phyloP scores from a whole-genome alignment of 2,888 invertebrate genomes.

The Saturnia japonica region DNA sequence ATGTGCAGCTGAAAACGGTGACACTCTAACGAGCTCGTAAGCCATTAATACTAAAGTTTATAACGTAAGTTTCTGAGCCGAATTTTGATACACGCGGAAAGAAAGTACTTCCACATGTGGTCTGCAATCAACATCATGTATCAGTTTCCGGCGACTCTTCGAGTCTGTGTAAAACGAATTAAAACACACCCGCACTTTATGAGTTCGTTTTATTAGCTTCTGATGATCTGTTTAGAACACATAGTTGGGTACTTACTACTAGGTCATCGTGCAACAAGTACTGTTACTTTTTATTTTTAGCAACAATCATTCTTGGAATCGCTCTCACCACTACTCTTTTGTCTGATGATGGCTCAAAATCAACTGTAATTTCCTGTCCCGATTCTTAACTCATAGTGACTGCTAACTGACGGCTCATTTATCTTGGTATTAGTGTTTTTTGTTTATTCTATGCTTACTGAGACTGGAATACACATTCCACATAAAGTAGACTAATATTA shows the following conservation, averaged over 20 bases:
- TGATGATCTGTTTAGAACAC: slow-evolving; percentile 32
- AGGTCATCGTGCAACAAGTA: slow-evolving; percentile 44
- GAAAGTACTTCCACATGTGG: slow-evolving; percentile 22
- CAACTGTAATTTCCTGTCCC: slow-evolving; percentile 60
- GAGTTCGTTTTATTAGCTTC: slow-evolving; percentile 16
- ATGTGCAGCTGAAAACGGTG: slow-evolving; percentile 24
- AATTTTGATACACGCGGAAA: slow-evolving; percentile 1
- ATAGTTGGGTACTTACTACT: slow-evolving; percentile 31
- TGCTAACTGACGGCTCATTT: slow-evolving; percentile 49
- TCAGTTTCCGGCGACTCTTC: slow-evolving; percentile 15
- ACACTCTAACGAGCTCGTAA: slow-evolving; percentile 17
- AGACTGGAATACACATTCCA: background rate
- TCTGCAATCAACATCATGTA: slow-evolving; percentile 17
- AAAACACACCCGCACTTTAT: slow-evolving; percentile 17
- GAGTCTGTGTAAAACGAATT: slow-evolving; percentile 17
- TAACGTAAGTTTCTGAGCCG: background rate
- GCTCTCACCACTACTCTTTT: slow-evolving; percentile 61
- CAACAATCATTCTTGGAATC: slow-evolving; percentile 49
- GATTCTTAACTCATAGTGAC: slow-evolving; percentile 44
- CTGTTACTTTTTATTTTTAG: slow-evolving; percentile 49
- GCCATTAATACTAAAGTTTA: background rate
- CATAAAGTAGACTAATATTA: slow-evolving; percentile 14
- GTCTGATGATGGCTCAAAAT: slow-evolving; percentile 53
- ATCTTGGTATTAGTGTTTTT: slow-evolving; percentile 39
- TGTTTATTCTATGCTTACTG: slow-evolving; percentile 17